Conservation (phyloP, 2,113 vertebrate genomes). For the Salvelinus alpinus region DNA sequence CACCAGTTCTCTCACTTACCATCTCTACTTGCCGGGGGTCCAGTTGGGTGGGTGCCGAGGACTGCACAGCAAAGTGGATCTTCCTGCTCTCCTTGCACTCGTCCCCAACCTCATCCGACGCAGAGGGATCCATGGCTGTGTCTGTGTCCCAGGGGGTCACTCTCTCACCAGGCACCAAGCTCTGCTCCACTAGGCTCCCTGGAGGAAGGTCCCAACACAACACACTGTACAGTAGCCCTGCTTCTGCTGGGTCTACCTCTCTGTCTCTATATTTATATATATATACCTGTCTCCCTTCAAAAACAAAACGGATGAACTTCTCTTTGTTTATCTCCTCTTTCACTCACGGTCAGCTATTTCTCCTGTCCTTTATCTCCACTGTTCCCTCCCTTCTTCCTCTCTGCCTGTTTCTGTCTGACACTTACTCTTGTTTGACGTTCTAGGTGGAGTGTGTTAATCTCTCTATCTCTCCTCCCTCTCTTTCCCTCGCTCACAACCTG, state of each 20-base stretch:
- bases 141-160: constrained; percentile 33
- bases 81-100: constrained; percentile 90
- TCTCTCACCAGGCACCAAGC: neutral
- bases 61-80: constrained; percentile 89
- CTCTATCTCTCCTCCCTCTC: constrained; percentile 6
- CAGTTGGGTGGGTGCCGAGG: constrained; percentile 83
- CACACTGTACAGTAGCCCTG: constrained; percentile 30
- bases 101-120: constrained; percentile 61
- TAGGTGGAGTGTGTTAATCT: constrained; percentile 6
- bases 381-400: neutral
- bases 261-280: constrained; percentile 8
- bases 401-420: constrained; percentile 10
- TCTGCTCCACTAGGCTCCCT: constrained; percentile 8
- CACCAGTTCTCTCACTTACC: constrained; percentile 72
- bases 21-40: constrained; percentile 95
- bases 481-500: constrained; percentile 51
- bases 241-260: constrained; percentile 28
- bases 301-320: neutral
- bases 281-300: neutral
- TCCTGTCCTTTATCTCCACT: neutral
- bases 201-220: constrained; percentile 5
- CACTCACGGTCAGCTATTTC: neutral
- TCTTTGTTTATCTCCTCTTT: neutral
- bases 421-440: constrained; percentile 1
- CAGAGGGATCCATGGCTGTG: constrained; percentile 69